Conservation (phyloP, 2,888 invertebrate species). For the Platerodrilus igneus region DNA sequence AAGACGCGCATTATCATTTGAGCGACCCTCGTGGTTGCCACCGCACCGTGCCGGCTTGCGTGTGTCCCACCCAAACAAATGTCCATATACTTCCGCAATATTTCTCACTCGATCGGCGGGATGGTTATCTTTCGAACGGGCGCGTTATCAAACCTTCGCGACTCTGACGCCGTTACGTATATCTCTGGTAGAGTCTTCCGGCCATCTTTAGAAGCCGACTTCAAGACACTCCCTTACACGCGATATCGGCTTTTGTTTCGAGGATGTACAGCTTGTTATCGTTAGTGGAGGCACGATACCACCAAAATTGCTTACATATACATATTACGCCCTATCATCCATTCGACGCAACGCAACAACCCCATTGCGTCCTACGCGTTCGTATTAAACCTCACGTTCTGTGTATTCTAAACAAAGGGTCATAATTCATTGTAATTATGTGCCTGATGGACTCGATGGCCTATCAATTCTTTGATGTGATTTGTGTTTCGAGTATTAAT, state of each 20-base stretch:
- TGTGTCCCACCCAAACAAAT: conserved; percentile 42
- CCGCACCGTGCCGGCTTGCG: conserved; percentile 35
- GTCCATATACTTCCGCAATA: conserved; percentile 44
- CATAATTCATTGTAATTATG: too few species aligned
- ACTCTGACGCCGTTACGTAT: conserved; percentile 38
- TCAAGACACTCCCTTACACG: conserved; percentile 26
- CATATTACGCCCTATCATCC: too few species aligned
- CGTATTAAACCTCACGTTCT: too few species aligned
- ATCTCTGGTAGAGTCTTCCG: conserved; percentile 42
- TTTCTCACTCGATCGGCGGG: conserved; percentile 43
- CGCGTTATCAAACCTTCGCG: conserved; percentile 40
- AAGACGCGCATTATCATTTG: too few species aligned
- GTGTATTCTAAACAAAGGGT: too few species aligned
- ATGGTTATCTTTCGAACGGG: conserved; percentile 36
- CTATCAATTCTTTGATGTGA: too few species aligned
- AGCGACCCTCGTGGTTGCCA: conserved; percentile 23
- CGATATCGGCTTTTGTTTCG: conserved; percentile 20
- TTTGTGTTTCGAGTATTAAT: too few species aligned
- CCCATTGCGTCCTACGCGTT: too few species aligned
- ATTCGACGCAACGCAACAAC: too few species aligned
- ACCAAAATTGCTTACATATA: too few species aligned
- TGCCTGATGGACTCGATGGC: too few species aligned
- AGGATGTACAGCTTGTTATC: conserved; percentile 15
- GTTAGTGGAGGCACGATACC: too few species aligned
- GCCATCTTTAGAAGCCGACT: conserved; percentile 41